A percentile compares a stretch with the other conserved stretches of the same genome.
phyloP scores from a whole-genome alignment of 2,113 vertebrate genomes.

The Athene noctua region DNA sequence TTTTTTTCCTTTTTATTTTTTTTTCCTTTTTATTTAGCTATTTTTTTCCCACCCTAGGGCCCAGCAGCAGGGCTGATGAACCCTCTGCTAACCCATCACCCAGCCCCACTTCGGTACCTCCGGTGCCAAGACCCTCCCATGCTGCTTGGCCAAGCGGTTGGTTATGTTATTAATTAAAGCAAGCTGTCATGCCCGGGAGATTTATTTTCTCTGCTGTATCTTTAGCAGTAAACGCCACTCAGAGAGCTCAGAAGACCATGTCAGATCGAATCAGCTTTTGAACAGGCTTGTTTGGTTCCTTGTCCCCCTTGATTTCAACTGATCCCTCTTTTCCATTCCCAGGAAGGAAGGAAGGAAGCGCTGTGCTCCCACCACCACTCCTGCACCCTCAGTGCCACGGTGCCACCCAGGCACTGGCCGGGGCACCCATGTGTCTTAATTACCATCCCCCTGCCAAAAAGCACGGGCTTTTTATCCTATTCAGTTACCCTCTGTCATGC shows the following conservation, averaged over 20 bases:
- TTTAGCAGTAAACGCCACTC: slow-evolving; percentile 66
- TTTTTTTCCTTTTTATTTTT: rapidly evolving
- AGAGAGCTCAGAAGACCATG: slow-evolving; percentile 58
- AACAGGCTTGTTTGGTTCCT: slow-evolving; percentile 69
- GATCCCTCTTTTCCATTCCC: not conserved
- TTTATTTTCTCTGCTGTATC: slow-evolving; percentile 78
- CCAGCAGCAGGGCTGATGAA: not conserved
- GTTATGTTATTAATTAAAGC: slow-evolving; percentile 71
- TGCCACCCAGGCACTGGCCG: rapidly evolving
- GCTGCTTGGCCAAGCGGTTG: slow-evolving; percentile 25
- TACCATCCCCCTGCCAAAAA: not conserved
- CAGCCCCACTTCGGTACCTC: not conserved
- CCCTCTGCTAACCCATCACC: not conserved
- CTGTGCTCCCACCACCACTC: not conserved
- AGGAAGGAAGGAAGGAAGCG: slow-evolving; percentile 51
- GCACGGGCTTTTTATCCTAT: not conserved
- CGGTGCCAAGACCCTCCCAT: slow-evolving; percentile 33
- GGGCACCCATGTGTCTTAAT: not conserved
- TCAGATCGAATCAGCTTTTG: slow-evolving; percentile 62
- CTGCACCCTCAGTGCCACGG: not conserved
- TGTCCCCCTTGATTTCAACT: not conserved
- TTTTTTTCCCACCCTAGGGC: not conserved
- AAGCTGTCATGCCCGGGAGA: slow-evolving; percentile 44
- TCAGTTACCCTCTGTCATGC: slow-evolving; percentile 4
- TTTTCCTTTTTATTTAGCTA: no score